These are phyloP conservation scores for Morinoia aosen DNA, from an alignment of 2,888 invertebrate species.

Conservation along the genomic window DNA sequence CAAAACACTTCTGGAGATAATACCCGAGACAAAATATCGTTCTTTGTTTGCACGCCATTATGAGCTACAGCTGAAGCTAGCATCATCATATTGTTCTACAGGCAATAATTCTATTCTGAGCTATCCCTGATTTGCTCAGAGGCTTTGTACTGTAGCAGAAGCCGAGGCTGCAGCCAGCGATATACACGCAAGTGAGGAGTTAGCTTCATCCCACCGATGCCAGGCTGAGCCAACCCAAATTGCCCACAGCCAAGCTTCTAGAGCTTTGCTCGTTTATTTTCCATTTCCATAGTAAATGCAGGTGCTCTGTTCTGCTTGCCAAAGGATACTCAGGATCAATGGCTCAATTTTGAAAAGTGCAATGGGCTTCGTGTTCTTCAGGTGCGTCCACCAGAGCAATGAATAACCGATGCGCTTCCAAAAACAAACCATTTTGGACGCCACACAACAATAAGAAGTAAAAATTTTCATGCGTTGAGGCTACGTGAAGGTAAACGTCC, in stretches of 20 bases:
- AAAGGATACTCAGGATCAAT: not conserved
- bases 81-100: not conserved
- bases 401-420: not conserved
- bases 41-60: not conserved
- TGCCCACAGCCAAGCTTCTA: not conserved
- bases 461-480: not conserved
- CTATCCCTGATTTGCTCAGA: not conserved
- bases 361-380: not conserved
- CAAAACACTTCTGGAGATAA: not conserved
- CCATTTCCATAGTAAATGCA: conserved; percentile 12
- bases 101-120: not conserved
- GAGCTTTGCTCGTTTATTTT: not conserved
- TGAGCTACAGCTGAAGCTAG: no score
- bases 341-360: not conserved
- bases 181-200: not conserved
- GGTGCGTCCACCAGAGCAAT: not conserved
- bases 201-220: not conserved
- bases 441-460: not conserved
- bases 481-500: not conserved
- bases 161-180: not conserved
- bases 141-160: not conserved
- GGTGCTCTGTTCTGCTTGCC: not conserved
- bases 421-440: not conserved
- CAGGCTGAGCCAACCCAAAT: not conserved
- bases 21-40: not conserved